Base-by-base conservation (phyloP, 2,888 invertebrate species). In the Seira sanloemensis region DNA sequence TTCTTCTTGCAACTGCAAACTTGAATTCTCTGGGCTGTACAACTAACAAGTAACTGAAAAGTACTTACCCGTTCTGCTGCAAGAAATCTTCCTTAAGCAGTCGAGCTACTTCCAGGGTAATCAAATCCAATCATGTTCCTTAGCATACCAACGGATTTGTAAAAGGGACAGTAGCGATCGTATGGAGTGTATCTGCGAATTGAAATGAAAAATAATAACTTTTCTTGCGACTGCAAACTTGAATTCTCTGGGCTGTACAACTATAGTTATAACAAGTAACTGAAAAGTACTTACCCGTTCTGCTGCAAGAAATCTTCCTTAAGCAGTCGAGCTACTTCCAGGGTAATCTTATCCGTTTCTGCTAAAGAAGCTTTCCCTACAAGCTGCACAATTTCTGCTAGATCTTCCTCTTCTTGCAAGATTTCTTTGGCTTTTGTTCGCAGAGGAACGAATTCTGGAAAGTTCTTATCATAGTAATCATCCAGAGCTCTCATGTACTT, bases 251-350 rank as follows among this genome's bases (percentile, higher is more conserved):
- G n/a, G n/a, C n/a, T n/a, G n/a, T n/a, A n/a, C n/a, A n/a, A n/a
- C n/a, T n/a, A n/a, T n/a, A n/a, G n/a, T n/a, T n/a, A n/a, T n/a
- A n/a, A n/a, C n/a, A n/a, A n/a, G n/a, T n/a, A n/a, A n/a, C n/a
- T n/a, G n/a, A n/a, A n/a, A n/a, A n/a, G 23, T 66, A 46, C 21
- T 67, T 90, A 96, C 92, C 98, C 98, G 94, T 99, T 99, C 92
- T 99, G 99, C 92, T 99, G 99, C 91, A 99, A 92, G 94, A 99
- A 99, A 93, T 99, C 99, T 91, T 99, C 99, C 92, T 99, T 99
- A 87, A 99, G 94, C 90, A 99, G 93, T 92, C 98, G 98, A 90
- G 99, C 98, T 67, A 99, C 97, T 93, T 99, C 99, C 84, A 99
- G 94, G 0, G 99, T 99, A 92, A 99, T 98, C 93, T 99, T 99